Conservation (phyloP, 64 coral and sea anemone genomes). For the Platygyra sinensis region DNA sequence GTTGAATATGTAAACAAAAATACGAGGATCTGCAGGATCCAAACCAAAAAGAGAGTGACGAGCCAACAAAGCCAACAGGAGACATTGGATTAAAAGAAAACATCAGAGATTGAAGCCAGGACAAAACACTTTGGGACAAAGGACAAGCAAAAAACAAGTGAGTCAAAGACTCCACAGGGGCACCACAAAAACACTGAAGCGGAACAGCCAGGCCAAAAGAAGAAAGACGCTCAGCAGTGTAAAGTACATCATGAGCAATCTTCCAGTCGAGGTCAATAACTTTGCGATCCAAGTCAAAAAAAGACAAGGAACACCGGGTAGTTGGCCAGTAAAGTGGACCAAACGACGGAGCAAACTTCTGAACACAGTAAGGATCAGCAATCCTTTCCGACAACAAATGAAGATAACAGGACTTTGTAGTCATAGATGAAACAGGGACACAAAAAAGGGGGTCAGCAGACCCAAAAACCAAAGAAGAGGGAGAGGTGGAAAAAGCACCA, state of each 20-base stretch:
- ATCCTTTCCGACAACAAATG: background rate
- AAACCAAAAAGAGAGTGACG: background rate
- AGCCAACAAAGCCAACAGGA: background rate
- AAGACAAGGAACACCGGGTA: background rate
- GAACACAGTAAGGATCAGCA: background rate
- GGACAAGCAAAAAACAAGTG: background rate
- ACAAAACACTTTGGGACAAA: background rate
- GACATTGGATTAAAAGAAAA: background rate
- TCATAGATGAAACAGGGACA: too few relatives aligned
- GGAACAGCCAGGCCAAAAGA: too few relatives aligned
- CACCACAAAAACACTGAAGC: too few relatives aligned
- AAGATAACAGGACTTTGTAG: background rate
- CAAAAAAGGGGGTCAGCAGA: too few relatives aligned
- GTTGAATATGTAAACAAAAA: background rate
- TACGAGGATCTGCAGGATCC: background rate
- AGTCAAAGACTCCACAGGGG: too few relatives aligned
- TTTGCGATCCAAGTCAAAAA: background rate
- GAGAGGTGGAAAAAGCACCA: background rate
- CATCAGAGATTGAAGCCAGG: background rate
- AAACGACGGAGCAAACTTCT: background rate
- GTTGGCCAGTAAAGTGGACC: slow-evolving; percentile 1
- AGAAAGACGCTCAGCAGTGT: background rate
- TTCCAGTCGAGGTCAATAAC: background rate
- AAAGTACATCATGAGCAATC: background rate
- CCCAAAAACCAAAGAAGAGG: background rate